These are phyloP conservation scores for Heliocidaris erythrogramma DNA, from an alignment of 35 echinoderm and acorn worm species.

Conservation along the genomic window DNA sequence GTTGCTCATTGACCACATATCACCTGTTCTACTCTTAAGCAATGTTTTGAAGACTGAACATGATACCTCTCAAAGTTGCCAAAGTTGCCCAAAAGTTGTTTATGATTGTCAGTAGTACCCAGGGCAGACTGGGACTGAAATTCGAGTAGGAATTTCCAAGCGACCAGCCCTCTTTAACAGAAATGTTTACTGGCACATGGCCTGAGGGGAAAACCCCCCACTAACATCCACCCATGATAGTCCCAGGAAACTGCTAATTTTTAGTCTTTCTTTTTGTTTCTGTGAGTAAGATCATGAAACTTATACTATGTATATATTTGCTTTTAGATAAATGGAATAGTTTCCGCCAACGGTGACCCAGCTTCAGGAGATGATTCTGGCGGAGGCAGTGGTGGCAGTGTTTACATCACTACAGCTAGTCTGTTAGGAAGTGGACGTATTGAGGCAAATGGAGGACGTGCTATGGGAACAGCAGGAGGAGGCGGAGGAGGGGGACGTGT, in stretches of 20 bases:
- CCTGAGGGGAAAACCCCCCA: too few relatives aligned
- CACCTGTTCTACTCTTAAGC: too few relatives aligned
- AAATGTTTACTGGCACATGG: not conserved
- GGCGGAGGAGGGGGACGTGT: slow-evolving; percentile 63
- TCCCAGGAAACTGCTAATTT: not conserved
- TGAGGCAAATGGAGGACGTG: slow-evolving; percentile 59
- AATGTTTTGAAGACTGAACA: too few relatives aligned
- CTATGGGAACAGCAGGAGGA: slow-evolving; percentile 46
- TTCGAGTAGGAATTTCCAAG: too few relatives aligned
- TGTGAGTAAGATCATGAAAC: not conserved
- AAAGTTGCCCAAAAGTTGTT: not conserved
- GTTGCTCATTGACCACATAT: too few relatives aligned
- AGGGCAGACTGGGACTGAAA: not conserved
- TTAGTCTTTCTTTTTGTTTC: not conserved
- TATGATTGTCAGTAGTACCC: not conserved
- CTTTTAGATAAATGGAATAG: slow-evolving; percentile 56
- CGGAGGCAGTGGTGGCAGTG: slow-evolving; percentile 73
- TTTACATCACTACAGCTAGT: slow-evolving; percentile 22
- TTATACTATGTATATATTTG: not conserved
- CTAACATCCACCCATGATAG: too few relatives aligned
- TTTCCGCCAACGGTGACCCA: slow-evolving; percentile 62
- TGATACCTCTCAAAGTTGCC: too few relatives aligned
- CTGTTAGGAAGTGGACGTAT: slow-evolving; percentile 59
- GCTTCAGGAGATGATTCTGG: slow-evolving; percentile 50
- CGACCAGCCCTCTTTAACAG: not conserved